Base-by-base conservation (phyloP, 2,797 vertebrate species). In the Takifugu ocellatus region DNA sequence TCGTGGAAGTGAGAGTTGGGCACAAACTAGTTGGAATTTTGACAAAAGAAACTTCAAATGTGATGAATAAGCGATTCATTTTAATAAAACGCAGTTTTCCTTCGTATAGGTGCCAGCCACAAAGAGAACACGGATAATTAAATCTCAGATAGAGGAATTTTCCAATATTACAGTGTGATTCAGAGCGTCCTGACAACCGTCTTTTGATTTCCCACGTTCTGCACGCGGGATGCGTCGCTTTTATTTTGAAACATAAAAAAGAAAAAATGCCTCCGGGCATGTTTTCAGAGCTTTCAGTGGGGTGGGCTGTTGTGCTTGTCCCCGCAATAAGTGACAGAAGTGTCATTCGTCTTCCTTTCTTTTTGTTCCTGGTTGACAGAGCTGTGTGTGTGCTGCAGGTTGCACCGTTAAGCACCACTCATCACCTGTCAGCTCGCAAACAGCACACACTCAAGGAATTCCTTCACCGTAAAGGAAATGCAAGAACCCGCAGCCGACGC, bases 341-440 rank as follows among this genome's bases (percentile, higher is more conserved):
- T 6, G 15, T 36, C 63, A 56, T 84, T 76, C 74, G 67, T 68
- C 44, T 39, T 75, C 56, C n/a, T 63, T 56, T 66, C 12, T 5
- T 25, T 70, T 68, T 67, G 21, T 63, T 56, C 33, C 9, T 10
- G 50, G 68, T 58, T 75, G 75, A 82, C 68, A 57, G 70, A 74
- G 66, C 65, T 45, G 16, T 36, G 11, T 12, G 11, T 42, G 64
- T 63, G 49, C 65, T 70, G 65, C 52, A 59, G 61, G 59, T 75
- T 66, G 68, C 73, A 80, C 55, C 50, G 72, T 71, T 70, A 47
- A 75, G 66, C 71, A 65, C 65, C 71, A 63, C 67, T 58, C 52
- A 53, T 84, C 81, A 75, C 54, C 75, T 59, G 78, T 79, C 75
- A 78, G 56, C 64, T 69, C 63, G 60, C 61, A 71, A 25, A n/a